Evolutionary conservation across 1,140 invertebrate genomes (phyloP), one percentile per base, ranked within the genome.

Genomic region (Bombus consobrinus): DNA sequence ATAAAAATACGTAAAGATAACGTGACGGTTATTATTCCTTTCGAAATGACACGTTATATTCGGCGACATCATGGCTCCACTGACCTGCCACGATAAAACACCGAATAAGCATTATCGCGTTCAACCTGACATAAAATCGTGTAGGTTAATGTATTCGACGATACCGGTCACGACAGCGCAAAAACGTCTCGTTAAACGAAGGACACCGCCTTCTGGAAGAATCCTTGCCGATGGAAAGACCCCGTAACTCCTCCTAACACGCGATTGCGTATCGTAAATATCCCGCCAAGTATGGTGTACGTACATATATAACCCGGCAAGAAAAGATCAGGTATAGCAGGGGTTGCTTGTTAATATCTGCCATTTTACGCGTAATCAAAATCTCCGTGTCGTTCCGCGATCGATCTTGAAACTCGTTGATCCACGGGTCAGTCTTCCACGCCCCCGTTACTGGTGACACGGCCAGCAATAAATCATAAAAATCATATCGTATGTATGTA

Each of bases 341-440:
- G 25, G 28, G 15, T 62, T 34, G 34, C 18, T 77, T 13, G 57
- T 76, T 85, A 76, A 81, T 75, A 77, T 85, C 81, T 66, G 41
- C 25, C 25, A 6, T 85, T 81, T 88, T 59, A 71, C 57, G 71
- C 43, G 43, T 37, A 79, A 89, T 83, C 47, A 75, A 57, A 87
- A 85, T 76, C 75, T 66, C 47, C 57, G 74, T 71, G 84, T 80
- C 68, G 53, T 32, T 76, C 69, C 28, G 62, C 59, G 74, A 86
- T 89, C 72, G 88, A 89, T 87, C 84, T 81, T 9, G 73, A 13
- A 32, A 68, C 74, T 85, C 39, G 81, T 87, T 81, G 87, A 89
- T 88, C 83, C 75, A 37, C 53, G 68, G 76, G 41, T 85, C 68
- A 80, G 18, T 3, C 2, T 5, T 71, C 25, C 68, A 80, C 66